Evolutionary conservation across 2,797 vertebrate genomes (phyloP).

Genomic region (Chloroceryle amazona): DNA sequence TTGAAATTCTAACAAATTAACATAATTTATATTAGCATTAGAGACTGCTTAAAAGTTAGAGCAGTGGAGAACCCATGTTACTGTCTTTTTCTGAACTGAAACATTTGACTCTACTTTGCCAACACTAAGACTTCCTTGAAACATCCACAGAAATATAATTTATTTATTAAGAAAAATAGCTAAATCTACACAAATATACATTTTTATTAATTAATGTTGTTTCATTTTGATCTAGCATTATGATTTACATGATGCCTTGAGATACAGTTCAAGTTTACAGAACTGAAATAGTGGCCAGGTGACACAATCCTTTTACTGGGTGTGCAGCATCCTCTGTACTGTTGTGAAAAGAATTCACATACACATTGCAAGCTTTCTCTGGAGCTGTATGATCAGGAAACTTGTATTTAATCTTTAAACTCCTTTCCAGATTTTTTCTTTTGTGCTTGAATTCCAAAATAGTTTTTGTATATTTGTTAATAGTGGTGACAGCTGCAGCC

Average conservation of each 20-base stretch:
- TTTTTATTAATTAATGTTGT: not conserved
- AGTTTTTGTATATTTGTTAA: constrained; percentile 93
- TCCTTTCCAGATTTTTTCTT: constrained; percentile 89
- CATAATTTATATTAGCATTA: not conserved
- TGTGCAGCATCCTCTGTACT: constrained; percentile 84
- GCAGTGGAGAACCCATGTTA: not conserved
- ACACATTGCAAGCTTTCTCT: constrained; percentile 91
- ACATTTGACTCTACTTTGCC: not conserved
- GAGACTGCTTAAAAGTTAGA: not conserved
- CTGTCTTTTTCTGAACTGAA: not conserved
- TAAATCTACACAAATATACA: not conserved
- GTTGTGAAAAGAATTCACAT: constrained; percentile 88
- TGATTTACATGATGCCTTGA: constrained; percentile 81
- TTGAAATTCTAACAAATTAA: not conserved
- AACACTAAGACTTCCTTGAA: not conserved
- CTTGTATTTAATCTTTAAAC: constrained; percentile 89
- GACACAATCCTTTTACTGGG: constrained; percentile 82
- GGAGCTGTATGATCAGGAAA: constrained; percentile 84
- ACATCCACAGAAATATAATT: not conserved
- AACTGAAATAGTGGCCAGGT: constrained; percentile 78
- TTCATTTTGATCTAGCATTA: constrained; percentile 73
- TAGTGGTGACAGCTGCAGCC: constrained; percentile 90
- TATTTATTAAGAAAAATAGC: constrained; percentile 34
- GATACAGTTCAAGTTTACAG: constrained; percentile 82
- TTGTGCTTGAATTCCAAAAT: constrained; percentile 92